Conservation (phyloP, 2,888 invertebrate species). For the Sarcophaga carnaria region DNA sequence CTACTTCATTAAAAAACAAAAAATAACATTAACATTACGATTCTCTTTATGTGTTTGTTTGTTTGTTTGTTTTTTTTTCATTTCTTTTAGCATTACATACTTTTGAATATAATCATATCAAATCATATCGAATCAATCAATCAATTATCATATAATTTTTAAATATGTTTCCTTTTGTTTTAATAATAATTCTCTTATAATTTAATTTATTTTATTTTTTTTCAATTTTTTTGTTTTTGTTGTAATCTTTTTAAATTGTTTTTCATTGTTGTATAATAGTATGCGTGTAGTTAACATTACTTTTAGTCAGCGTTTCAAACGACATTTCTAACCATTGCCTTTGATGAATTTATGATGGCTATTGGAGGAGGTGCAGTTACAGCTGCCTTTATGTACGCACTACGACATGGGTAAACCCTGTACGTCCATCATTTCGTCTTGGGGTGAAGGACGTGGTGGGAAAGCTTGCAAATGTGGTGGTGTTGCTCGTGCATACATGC, state of each 20-base stretch:
- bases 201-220: constrained; percentile 68
- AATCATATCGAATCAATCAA: neutral
- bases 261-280: constrained; percentile 13
- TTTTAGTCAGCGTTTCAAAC: constrained; percentile 52
- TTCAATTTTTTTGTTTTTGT: constrained; percentile 63
- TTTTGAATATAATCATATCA: too few relatives aligned
- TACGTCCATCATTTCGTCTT: constrained; percentile 87
- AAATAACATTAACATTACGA: constrained; percentile 47
- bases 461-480: constrained; percentile 81
- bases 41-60: constrained; percentile 9
- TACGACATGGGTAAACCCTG: constrained; percentile 85
- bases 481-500: constrained; percentile 77
- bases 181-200: constrained; percentile 51
- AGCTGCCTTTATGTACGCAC: constrained; percentile 74
- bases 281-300: constrained; percentile 60
- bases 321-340: constrained; percentile 57
- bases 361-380: constrained; percentile 53
- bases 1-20: constrained; percentile 42
- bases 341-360: constrained; percentile 60
- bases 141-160: constrained; percentile 50
- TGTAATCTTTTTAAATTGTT: constrained; percentile 43
- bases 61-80: neutral
- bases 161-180: constrained; percentile 68
- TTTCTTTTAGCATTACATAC: too few relatives aligned
- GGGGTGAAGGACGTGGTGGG: constrained; percentile 81